A percentile compares a stretch with the other conserved stretches of the same genome.
phyloP scores from a whole-genome alignment of 2,113 vertebrate species.

The Eretmochelys imbricata region DNA sequence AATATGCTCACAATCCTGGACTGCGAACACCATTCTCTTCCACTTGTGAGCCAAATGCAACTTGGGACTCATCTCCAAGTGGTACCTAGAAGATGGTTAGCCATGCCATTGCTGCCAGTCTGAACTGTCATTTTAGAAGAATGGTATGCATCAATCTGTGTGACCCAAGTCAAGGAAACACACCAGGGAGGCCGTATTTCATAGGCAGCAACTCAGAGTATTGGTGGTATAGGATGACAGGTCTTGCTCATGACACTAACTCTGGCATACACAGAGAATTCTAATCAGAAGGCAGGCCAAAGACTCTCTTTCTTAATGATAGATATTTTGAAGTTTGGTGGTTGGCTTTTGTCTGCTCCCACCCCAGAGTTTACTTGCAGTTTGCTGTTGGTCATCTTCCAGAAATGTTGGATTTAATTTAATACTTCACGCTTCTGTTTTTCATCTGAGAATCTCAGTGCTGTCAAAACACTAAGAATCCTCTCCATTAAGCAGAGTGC shows the following conservation, averaged over 20 bases:
- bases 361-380: not conserved
- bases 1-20: not conserved
- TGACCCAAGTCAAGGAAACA: not conserved
- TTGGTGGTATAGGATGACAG: not conserved
- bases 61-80: not conserved
- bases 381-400: not conserved
- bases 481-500: not conserved
- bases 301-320: not conserved
- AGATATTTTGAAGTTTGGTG: not conserved
- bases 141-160: not conserved
- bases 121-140: not conserved
- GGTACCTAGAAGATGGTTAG: not conserved
- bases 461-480: not conserved
- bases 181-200: not conserved
- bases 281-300: not conserved
- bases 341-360: not conserved
- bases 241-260: not conserved
- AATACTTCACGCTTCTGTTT: not conserved
- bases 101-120: not conserved
- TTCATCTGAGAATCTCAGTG: not conserved
- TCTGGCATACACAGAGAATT: not conserved
- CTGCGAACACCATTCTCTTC: not conserved
- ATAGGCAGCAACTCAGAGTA: not conserved
- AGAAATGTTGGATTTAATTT: not conserved
- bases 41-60: not conserved